Base-by-base conservation (phyloP, 2,113 vertebrate genomes). In the Gallinago media region DNA sequence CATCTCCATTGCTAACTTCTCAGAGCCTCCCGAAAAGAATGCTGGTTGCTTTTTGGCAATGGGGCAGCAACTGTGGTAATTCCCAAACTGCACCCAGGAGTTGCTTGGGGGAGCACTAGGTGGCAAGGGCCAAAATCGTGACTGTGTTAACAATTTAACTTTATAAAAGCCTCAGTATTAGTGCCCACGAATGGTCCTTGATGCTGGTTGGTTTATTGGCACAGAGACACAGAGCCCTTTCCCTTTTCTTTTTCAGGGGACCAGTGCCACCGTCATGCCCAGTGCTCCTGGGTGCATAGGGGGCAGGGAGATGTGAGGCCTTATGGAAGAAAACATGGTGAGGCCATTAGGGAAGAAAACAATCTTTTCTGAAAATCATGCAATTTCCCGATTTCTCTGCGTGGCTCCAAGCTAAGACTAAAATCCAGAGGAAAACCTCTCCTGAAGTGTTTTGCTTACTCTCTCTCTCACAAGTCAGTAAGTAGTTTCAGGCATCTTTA, bases 381-480 rank as follows among this genome's bases (percentile, higher is more conserved):
- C 6, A 0, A 1, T 70, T 83, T 90, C 47, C 34, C 38, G 21
- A 42, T 79, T 83, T 76, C 20, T 73, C 19, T 47, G 0, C 0
- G 0, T 36, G 27, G 23, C 61, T 68, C 8, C n/a, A 62, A 89
- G 26, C 38, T 50, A 68, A 58, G 62, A 58, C 25, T 68, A 27
- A 65, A 92, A 82, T 85, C 21, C 61, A 66, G 55, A 75, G 36
- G 8, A 81, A 82, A 72, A 78, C 16, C n/a, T 93, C 38, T 79
- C n/a, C 56, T 71, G 29, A 38, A 77, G 31, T 71, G 67, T 74
- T 83, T 76, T 0, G 2, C 27, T 55, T 80, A 25, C 11, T 88
- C 34, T 88, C 27, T 22, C 11, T 88, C 34, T 88, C 27, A 52
- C 12, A 74, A 86, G 52, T 80, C 78, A 65, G 31, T 68, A n/a